These are phyloP conservation scores for Pachycephus smyrnensis DNA, from an alignment of 2,888 invertebrate genomes.

Conservation along the genomic window DNA sequence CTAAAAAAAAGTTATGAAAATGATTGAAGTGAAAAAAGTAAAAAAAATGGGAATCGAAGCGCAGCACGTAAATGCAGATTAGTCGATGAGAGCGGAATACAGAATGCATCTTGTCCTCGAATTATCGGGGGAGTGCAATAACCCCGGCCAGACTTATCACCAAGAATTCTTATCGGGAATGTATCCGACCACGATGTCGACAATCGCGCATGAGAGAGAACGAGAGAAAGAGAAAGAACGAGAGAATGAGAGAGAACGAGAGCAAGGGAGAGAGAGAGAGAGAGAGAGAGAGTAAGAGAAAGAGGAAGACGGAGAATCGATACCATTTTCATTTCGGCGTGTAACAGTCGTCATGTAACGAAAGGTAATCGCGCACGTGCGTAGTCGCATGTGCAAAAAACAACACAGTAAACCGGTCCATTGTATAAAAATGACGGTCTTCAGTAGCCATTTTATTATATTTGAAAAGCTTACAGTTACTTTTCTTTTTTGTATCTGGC, in stretches of 20 bases:
- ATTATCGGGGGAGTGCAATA: not conserved
- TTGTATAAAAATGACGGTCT: too few species aligned
- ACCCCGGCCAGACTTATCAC: not conserved
- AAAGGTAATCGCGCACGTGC: too few species aligned
- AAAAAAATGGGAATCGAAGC: not conserved
- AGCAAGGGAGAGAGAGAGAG: not conserved
- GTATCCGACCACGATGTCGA: not conserved
- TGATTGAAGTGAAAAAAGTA: not conserved
- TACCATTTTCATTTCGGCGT: not conserved
- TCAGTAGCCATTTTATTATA: too few species aligned
- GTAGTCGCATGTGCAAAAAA: too few species aligned
- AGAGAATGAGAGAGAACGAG: not conserved
- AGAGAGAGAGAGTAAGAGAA: too few species aligned
- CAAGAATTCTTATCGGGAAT: not conserved
- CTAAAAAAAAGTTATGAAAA: not conserved
- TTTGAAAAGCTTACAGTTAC: too few species aligned
- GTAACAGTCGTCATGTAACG: not conserved
- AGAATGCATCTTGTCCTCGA: not conserved
- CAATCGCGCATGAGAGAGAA: not conserved
- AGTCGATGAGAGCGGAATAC: not conserved
- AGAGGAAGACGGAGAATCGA: not conserved
- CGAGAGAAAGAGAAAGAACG: not conserved
- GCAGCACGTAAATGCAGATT: not conserved
- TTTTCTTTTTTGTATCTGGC: too few species aligned
- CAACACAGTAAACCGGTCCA: too few species aligned